A percentile compares a stretch with the other conserved stretches of the same genome.
phyloP scores from a whole-genome alignment of 2,888 invertebrate species.

The Bhutanitis thaidina region DNA sequence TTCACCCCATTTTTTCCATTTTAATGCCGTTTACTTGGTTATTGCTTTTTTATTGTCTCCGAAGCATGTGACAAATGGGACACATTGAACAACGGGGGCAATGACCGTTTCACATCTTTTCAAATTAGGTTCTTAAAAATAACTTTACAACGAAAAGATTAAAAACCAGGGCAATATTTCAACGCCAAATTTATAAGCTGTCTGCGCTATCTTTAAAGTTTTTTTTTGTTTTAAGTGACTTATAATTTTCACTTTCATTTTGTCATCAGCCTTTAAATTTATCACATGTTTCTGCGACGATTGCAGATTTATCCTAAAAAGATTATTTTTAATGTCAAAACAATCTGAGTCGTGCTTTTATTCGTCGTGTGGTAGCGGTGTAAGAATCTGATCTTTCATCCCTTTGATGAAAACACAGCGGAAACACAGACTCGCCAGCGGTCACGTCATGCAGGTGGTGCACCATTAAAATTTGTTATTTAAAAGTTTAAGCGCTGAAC shows the following conservation, averaged over 20 bases:
- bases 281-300: no score
- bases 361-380: no score
- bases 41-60: slow-evolving; percentile 34
- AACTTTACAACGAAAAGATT: slow-evolving; percentile 46
- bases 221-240: slow-evolving; percentile 13
- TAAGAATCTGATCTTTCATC: no score
- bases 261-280: background rate
- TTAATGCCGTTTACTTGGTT: slow-evolving; percentile 38
- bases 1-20: slow-evolving; percentile 32
- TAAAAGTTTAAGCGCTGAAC: no score
- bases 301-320: no score
- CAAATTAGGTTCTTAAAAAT: slow-evolving; percentile 40
- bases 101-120: slow-evolving; percentile 42
- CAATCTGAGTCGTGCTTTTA: no score
- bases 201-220: slow-evolving; percentile 33
- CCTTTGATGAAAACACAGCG: no score
- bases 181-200: slow-evolving; percentile 45
- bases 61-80: slow-evolving; percentile 42
- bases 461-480: no score
- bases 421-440: no score
- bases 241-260: slow-evolving; percentile 23
- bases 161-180: slow-evolving; percentile 45
- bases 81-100: slow-evolving; percentile 44
- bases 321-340: no score
- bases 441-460: no score